These are phyloP conservation scores for Caenorhabditis remanei DNA, from an alignment of 1,140 invertebrate species.

Conservation along the genomic window DNA sequence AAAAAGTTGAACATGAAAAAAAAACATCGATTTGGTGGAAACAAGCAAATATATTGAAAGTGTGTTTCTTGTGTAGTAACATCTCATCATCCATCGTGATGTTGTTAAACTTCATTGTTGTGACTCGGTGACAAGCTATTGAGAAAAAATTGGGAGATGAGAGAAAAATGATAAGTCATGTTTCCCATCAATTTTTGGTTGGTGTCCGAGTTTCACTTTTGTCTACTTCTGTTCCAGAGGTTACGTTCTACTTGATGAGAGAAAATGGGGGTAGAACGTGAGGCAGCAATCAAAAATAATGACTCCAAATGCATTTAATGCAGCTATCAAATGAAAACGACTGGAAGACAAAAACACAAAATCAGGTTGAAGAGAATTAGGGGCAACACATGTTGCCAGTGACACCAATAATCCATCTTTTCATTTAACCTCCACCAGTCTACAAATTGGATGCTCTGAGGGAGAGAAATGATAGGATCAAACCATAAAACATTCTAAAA, in stretches of 20 bases:
- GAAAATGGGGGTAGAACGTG: background rate
- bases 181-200: slow-evolving; percentile 30
- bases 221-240: background rate
- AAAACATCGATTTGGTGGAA: slow-evolving; percentile 26
- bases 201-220: background rate
- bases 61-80: slow-evolving; percentile 56
- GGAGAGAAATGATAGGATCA: background rate
- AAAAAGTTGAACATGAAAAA: background rate
- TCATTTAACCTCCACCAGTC: slow-evolving; percentile 10
- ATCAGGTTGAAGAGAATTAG: background rate
- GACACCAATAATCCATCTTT: slow-evolving; percentile 29
- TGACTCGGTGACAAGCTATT: slow-evolving; percentile 51
- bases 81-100: slow-evolving; percentile 54
- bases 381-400: slow-evolving; percentile 3
- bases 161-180: slow-evolving; percentile 45
- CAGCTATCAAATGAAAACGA: background rate
- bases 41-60: slow-evolving; percentile 42
- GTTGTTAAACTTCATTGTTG: slow-evolving; percentile 56
- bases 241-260: background rate
- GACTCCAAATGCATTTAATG: too few species aligned
- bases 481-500: background rate
- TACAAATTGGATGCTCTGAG: background rate
- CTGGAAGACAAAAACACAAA: background rate
- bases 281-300: too few species aligned
- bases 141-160: slow-evolving; percentile 3